A percentile compares a stretch with the other conserved stretches of the same genome.
Conservation (phyloP, 2,797 vertebrate genomes). For the Sebastes umbrosus region DNA sequence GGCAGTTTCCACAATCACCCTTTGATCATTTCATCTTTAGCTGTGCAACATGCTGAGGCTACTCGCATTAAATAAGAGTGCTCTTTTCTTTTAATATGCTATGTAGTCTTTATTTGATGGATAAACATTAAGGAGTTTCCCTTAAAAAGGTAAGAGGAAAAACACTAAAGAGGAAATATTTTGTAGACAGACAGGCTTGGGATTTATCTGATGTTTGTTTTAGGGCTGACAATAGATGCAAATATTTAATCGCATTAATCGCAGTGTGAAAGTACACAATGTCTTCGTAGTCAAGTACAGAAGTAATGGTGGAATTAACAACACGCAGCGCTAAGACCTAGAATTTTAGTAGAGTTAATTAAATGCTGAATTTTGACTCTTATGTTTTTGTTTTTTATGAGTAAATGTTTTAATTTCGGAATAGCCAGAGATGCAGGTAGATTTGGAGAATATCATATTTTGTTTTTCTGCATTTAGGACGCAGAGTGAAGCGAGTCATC, state of each 20-base stretch:
- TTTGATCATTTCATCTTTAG: conserved; percentile 33
- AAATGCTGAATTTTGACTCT: too few relatives aligned
- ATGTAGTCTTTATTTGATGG: not conserved
- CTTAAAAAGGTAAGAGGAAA: conserved; percentile 43
- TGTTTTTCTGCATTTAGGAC: not conserved
- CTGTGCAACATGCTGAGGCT: not conserved
- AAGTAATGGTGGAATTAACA: not conserved
- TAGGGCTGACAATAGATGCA: too few relatives aligned
- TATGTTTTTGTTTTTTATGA: not conserved
- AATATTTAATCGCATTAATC: too few relatives aligned
- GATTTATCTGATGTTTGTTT: not conserved
- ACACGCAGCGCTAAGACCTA: not conserved
- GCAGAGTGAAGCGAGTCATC: not conserved
- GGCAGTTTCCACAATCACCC: conserved; percentile 17
- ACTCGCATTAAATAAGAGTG: not conserved
- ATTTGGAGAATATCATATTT: not conserved
- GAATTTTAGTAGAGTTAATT: not conserved
- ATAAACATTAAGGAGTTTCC: not conserved
- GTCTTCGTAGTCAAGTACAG: not conserved
- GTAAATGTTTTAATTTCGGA: not conserved
- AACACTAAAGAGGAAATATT: not conserved
- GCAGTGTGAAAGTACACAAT: not conserved
- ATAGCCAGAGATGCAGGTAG: not conserved
- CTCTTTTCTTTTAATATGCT: not conserved
- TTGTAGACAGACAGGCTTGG: not conserved